Evolutionary conservation across 2,113 vertebrate genomes (phyloP), one percentile per base, ranked within the genome.

Genomic region (Stercorarius parasiticus): DNA sequence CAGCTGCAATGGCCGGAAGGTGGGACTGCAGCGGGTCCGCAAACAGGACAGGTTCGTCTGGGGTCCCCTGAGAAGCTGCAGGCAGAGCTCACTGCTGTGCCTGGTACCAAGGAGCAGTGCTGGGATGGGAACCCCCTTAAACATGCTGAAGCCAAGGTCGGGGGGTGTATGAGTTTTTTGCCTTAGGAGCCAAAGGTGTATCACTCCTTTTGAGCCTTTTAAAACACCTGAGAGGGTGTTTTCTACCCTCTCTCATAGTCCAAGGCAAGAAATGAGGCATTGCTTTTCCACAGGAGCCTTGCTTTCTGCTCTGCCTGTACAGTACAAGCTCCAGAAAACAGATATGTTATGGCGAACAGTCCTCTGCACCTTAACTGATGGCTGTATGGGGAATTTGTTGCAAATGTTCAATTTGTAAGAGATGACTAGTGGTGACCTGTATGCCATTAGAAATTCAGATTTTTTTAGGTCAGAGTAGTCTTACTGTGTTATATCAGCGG

Each of bases 21-120:
- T 7, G 21, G 1, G 52, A 9, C n/a, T 19, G 34, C 61, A 15
- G 0, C 10, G 2, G 1, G 38, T 2, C 77, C 62, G 49, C 66
- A 20, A 5, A 16, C 29, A 45, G 81, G 65, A 25, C 16, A 25
- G n/a, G 53, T 45, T 43, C 40, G 2, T 29, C 59, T 6, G 18
- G 0, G 23, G 7, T 49, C 8, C 58, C 71, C n/a, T n/a, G 13
- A 2, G 50, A 17, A 27, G 30, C 52, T 47, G 32, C 58, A 19
- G n/a, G 3, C 43, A 30, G 72, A 40, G 62, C 61, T 77, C 67
- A 0, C 17, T 20, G 43, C 36, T 40, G 15, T 18, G 17, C 47
- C 18, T 3, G 42, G 29, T 38, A 38, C 34, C 66, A 1, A 11
- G 23, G 23, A 25, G 10, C 32, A 6, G 43, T 2, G n/a, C 61